These are phyloP conservation scores for Phymanthus crucifer DNA, from an alignment of 92 coral and sea anemone species.

Conservation along the genomic window DNA sequence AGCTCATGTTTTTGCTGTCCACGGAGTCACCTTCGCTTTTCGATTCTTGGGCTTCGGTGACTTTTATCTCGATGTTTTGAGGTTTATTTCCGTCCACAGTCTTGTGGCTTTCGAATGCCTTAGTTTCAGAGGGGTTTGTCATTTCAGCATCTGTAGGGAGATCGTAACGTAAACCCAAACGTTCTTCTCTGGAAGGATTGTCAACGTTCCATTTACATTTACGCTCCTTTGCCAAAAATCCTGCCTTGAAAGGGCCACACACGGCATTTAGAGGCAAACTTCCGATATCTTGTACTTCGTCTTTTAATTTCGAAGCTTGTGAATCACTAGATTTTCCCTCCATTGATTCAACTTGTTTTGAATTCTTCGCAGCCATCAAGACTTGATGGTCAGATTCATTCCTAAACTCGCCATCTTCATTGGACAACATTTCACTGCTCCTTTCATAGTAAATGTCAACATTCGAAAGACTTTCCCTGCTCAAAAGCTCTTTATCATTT, in stretches of 20 bases:
- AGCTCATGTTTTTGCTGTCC: constrained; percentile 5
- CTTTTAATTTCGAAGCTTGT: constrained; percentile 8
- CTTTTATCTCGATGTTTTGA: constrained; percentile 29
- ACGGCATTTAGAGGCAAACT: constrained; percentile 13
- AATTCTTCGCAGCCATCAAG: constrained; percentile 28
- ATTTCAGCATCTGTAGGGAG: constrained; percentile 28
- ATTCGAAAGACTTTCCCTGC: constrained; percentile 48
- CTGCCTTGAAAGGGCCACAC: constrained; percentile 26
- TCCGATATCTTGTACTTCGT: constrained; percentile 1
- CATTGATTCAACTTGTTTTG: constrained; percentile 21
- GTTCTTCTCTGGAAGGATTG: constrained; percentile 12
- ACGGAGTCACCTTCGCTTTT: constrained; percentile 6
- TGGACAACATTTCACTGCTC: constrained; percentile 53
- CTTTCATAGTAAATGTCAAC: constrained; percentile 43
- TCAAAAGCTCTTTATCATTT: constrained; percentile 61
- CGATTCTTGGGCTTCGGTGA: constrained; percentile 32
- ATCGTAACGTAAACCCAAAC: constrained; percentile 30
- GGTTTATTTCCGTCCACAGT: constrained; percentile 23
- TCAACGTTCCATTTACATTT: constrained; percentile 26
- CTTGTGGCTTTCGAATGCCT: constrained; percentile 27
- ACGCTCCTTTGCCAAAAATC: constrained; percentile 23
- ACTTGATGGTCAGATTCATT: constrained; percentile 37
- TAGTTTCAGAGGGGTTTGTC: constrained; percentile 44
- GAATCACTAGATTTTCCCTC: constrained; percentile 9
- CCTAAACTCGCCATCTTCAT: constrained; percentile 50